phyloP scores from a whole-genome alignment of 2,113 vertebrate genomes.

The Anguilla rostrata region DNA sequence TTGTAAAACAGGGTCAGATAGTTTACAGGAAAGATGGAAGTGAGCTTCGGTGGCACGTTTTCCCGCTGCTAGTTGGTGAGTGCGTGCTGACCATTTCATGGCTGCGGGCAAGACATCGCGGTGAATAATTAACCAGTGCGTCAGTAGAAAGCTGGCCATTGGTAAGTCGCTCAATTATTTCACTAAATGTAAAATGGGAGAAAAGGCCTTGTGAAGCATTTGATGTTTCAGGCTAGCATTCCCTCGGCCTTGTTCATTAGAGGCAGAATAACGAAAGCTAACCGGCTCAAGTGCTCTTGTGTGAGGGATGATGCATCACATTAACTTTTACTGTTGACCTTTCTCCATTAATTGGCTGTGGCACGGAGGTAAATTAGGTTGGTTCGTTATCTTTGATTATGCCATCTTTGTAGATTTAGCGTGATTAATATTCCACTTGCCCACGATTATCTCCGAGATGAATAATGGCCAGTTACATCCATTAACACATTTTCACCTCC shows the following conservation, averaged over 20 bases:
- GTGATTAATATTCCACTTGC: background rate
- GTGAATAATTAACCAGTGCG: no score
- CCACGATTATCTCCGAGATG: background rate
- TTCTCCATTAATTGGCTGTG: background rate
- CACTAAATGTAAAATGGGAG: background rate
- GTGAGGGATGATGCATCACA: conserved; percentile 6
- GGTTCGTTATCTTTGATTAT: conserved; percentile 5
- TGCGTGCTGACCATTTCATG: no score
- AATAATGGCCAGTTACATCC: background rate
- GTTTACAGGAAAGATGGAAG: background rate
- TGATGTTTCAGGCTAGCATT: background rate
- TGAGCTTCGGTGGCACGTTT: background rate
- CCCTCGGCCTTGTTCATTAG: background rate
- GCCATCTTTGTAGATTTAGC: background rate
- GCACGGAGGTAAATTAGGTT: background rate
- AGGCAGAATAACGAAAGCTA: background rate
- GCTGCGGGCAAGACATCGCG: no score
- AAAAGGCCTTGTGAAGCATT: background rate
- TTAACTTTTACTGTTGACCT: conserved; percentile 19
- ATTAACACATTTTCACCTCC: conserved; percentile 7
- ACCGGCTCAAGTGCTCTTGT: background rate
- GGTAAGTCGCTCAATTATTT: background rate
- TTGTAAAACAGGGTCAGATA: background rate
- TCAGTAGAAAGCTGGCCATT: background rate
- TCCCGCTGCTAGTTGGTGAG: background rate